phyloP scores from a whole-genome alignment of 1,140 invertebrate species.

The Dreissena polymorpha region DNA sequence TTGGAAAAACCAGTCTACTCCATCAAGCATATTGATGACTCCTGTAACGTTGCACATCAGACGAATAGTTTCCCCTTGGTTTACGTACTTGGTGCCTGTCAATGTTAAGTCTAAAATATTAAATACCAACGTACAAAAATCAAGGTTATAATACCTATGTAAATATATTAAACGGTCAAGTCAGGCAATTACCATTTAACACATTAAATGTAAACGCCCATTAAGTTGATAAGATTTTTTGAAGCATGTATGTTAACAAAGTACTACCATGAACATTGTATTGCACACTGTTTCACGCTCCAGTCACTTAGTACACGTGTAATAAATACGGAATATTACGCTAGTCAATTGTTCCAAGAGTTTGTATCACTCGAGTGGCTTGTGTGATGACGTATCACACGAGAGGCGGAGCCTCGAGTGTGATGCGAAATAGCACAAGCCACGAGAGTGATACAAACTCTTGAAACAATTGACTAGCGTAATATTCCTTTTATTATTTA shows the following conservation, averaged over 20 bases:
- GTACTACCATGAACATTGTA: not conserved
- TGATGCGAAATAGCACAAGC: too few species aligned
- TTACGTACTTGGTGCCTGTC: conserved; percentile 24
- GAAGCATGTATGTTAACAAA: not conserved
- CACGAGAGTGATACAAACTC: too few species aligned
- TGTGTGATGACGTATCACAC: too few species aligned
- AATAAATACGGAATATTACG: too few species aligned
- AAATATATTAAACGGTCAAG: too few species aligned
- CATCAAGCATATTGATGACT: not conserved
- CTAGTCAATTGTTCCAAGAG: too few species aligned
- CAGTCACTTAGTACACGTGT: not conserved
- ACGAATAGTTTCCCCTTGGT: conserved; percentile 16
- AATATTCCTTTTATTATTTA: too few species aligned
- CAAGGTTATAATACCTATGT: too few species aligned
- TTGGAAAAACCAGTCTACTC: conserved; percentile 43
- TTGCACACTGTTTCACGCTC: not conserved
- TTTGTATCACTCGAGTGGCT: too few species aligned
- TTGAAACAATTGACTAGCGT: too few species aligned
- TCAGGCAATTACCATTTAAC: too few species aligned
- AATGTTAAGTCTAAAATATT: conserved; percentile 28
- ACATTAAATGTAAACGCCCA: not conserved
- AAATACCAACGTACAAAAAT: not conserved
- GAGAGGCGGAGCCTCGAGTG: too few species aligned
- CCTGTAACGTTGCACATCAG: conserved; percentile 39
- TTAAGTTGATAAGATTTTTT: not conserved